Evolutionary conservation across 92 coral and sea anemone species (phyloP).

Genomic region (Porites divaricata): DNA sequence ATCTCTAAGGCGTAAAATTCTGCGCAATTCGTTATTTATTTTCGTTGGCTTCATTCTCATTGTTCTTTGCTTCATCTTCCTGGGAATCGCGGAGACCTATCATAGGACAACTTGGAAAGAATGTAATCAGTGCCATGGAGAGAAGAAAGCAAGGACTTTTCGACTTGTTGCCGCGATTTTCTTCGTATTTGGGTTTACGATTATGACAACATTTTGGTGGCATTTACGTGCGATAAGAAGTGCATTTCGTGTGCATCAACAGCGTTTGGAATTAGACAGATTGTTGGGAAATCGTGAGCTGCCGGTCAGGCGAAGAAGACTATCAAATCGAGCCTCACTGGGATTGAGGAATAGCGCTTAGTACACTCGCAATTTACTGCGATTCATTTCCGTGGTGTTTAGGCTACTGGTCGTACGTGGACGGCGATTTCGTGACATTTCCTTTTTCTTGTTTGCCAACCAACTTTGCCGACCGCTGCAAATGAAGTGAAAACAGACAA

Average conservation of each 20-base stretch:
- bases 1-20: slow-evolving; percentile 6
- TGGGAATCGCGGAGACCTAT: slow-evolving; percentile 36
- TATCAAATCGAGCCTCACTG: neutral
- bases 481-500: neutral
- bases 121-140: slow-evolving; percentile 5
- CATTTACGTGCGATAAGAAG: slow-evolving; percentile 18
- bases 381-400: too few relatives aligned
- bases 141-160: slow-evolving; percentile 9
- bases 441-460: neutral
- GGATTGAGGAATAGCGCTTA: slow-evolving; percentile 28
- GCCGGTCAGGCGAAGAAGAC: neutral
- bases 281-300: slow-evolving; percentile 6
- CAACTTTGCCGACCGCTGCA: neutral
- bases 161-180: slow-evolving; percentile 28
- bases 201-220: slow-evolving; percentile 40
- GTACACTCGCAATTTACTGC: neutral
- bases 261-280: slow-evolving; percentile 20
- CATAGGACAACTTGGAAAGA: neutral
- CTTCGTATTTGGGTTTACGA: slow-evolving; percentile 30
- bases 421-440: neutral
- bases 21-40: slow-evolving; percentile 29
- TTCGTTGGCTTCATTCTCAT: slow-evolving; percentile 23
- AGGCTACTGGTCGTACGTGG: neutral
- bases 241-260: neutral
- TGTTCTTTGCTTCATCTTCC: slow-evolving; percentile 27